phyloP scores from a whole-genome alignment of 2,797 vertebrate species.

The Spea hammondii region DNA sequence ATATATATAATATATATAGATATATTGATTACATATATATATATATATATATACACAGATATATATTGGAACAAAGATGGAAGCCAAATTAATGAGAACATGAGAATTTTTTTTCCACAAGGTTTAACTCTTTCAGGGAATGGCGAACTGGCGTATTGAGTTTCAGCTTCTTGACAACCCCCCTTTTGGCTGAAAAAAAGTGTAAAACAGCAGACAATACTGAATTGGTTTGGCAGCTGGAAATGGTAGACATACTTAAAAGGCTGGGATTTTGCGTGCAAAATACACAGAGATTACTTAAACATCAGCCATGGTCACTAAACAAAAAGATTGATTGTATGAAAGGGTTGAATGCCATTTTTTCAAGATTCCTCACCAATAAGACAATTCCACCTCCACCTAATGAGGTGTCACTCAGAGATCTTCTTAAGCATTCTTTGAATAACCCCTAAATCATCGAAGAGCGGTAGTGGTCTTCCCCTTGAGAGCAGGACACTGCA shows the following conservation, averaged over 20 bases:
- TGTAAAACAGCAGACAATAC: conserved; percentile 18
- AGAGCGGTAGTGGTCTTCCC: conserved; percentile 27
- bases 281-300: conserved; percentile 25
- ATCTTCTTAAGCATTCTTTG: conserved; percentile 41
- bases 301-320: conserved; percentile 1
- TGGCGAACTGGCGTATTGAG: too few relatives aligned
- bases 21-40: too few relatives aligned
- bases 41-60: too few relatives aligned
- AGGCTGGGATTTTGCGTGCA: conserved; percentile 27
- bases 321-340: conserved; percentile 19
- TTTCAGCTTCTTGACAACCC: neutral
- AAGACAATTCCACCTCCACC: conserved; percentile 20
- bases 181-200: neutral
- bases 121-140: too few relatives aligned
- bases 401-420: conserved; percentile 41
- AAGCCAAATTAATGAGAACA: too few relatives aligned
- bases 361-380: conserved; percentile 19
- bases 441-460: conserved; percentile 41
- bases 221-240: conserved; percentile 41
- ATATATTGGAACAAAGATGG: too few relatives aligned
- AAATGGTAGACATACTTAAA: conserved; percentile 24
- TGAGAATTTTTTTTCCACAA: too few relatives aligned
- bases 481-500: conserved; percentile 14
- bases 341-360: neutral
- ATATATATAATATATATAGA: too few relatives aligned